phyloP scores from a whole-genome alignment of 2,797 vertebrate genomes.

The Sebastes wilsoni region DNA sequence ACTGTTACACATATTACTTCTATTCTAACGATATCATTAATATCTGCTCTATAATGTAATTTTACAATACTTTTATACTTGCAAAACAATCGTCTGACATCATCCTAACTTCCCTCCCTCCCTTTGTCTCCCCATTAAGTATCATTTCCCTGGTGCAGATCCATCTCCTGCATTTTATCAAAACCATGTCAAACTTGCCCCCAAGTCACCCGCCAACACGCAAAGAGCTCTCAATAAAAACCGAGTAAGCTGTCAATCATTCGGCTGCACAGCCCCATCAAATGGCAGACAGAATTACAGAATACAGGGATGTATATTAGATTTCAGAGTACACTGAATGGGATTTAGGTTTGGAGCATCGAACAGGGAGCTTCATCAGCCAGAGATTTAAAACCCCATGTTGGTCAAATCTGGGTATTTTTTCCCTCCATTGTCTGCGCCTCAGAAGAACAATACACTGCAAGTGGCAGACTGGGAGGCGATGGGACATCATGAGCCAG shows the following conservation, averaged over 20 bases:
- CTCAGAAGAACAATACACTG: not conserved
- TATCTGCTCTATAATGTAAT: not conserved
- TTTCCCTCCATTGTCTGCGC: not conserved
- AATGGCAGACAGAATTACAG: not conserved
- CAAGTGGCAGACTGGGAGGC: not conserved
- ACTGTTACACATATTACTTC: not conserved
- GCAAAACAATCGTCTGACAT: slow-evolving; percentile 6
- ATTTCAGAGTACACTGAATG: not conserved
- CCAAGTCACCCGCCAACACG: slow-evolving; percentile 21
- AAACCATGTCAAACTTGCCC: slow-evolving; percentile 43
- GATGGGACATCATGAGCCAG: not conserved
- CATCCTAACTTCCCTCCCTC: not conserved
- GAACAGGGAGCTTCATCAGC: not conserved
- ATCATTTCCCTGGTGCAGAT: slow-evolving; percentile 19
- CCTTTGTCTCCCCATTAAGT: slow-evolving; percentile 30
- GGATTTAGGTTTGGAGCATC: not conserved
- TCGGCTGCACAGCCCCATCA: slow-evolving; percentile 14
- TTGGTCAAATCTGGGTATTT: not conserved
- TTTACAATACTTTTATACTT: not conserved
- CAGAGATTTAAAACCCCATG: not conserved
- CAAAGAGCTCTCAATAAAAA: slow-evolving; percentile 46
- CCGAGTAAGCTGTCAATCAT: slow-evolving; percentile 49
- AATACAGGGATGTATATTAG: not conserved
- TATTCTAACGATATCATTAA: not conserved
- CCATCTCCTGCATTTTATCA: slow-evolving; percentile 50